These are phyloP conservation scores for Caenorhabditis afra DNA, from an alignment of 2,888 invertebrate species.

Conservation along the genomic window DNA sequence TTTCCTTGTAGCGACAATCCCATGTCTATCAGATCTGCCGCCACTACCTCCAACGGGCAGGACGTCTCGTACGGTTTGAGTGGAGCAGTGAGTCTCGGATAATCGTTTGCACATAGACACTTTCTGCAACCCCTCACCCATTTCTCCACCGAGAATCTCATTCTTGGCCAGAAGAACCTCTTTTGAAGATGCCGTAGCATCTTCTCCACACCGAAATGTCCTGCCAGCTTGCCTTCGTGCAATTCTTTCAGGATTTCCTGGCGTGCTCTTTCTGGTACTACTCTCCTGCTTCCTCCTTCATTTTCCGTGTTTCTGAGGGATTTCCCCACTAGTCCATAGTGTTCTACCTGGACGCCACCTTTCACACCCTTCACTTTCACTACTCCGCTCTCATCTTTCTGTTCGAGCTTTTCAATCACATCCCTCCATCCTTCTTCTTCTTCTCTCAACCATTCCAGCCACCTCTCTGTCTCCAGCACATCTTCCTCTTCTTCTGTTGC, in stretches of 20 bases:
- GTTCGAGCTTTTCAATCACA: slow-evolving; percentile 1
- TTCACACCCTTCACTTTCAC: background rate
- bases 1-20: slow-evolving; percentile 35
- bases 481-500: background rate
- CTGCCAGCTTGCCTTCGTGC: slow-evolving; percentile 14
- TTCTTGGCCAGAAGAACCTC: slow-evolving; percentile 27
- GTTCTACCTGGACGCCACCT: background rate
- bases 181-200: slow-evolving; percentile 2
- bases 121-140: slow-evolving; percentile 17
- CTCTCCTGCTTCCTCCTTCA: background rate
- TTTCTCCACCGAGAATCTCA: slow-evolving; percentile 32
- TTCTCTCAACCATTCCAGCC: slow-evolving; percentile 4
- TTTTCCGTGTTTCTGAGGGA: background rate
- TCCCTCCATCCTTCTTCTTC: slow-evolving; percentile 17
- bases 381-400: background rate
- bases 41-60: slow-evolving; percentile 35
- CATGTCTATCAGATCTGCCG: slow-evolving; percentile 36
- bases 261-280: slow-evolving; percentile 27
- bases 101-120: slow-evolving; percentile 24
- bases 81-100: slow-evolving; percentile 12
- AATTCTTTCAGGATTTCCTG: slow-evolving; percentile 7
- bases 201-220: slow-evolving; percentile 16
- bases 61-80: slow-evolving; percentile 22
- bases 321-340: background rate
- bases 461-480: background rate